phyloP scores from a whole-genome alignment of 2,888 invertebrate genomes.

The Pseudococcus jackbeardsleyi region DNA sequence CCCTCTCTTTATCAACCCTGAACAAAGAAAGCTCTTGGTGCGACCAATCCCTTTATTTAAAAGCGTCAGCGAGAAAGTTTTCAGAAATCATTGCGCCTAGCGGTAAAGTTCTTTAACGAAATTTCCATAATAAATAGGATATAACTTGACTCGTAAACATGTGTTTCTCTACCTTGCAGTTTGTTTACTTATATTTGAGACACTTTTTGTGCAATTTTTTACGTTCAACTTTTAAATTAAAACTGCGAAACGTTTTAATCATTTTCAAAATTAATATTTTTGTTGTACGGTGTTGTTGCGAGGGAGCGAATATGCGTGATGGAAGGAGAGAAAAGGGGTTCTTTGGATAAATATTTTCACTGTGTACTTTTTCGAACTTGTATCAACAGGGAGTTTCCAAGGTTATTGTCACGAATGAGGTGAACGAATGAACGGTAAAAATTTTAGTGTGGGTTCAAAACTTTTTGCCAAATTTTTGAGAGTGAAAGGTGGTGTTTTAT shows the following conservation, averaged over 20 bases:
- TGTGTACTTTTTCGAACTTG: neutral
- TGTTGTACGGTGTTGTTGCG: neutral
- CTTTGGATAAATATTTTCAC: neutral
- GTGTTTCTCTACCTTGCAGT: constrained; percentile 55
- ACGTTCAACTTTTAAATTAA: constrained; percentile 46
- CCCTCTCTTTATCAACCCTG: constrained; percentile 35
- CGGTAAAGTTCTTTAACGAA: constrained; percentile 54
- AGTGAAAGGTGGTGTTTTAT: too few species aligned
- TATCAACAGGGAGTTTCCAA: neutral
- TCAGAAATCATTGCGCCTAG: constrained; percentile 51
- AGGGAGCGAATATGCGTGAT: neutral
- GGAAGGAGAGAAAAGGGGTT: neutral
- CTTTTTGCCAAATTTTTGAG: too few species aligned
- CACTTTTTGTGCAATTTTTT: constrained; percentile 45
- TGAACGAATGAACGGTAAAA: too few species aligned
- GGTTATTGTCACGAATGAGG: neutral
- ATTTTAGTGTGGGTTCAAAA: neutral
- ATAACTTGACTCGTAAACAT: constrained; percentile 59
- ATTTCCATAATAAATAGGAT: constrained; percentile 60
- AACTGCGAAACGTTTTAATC: constrained; percentile 37
- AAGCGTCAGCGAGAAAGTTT: constrained; percentile 61
- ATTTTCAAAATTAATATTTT: constrained; percentile 41
- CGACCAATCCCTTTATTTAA: constrained; percentile 14
- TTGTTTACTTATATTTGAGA: constrained; percentile 48
- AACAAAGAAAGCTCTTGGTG: constrained; percentile 27